Conservation (phyloP, 2,888 invertebrate genomes). For the Conus canariensis region DNA sequence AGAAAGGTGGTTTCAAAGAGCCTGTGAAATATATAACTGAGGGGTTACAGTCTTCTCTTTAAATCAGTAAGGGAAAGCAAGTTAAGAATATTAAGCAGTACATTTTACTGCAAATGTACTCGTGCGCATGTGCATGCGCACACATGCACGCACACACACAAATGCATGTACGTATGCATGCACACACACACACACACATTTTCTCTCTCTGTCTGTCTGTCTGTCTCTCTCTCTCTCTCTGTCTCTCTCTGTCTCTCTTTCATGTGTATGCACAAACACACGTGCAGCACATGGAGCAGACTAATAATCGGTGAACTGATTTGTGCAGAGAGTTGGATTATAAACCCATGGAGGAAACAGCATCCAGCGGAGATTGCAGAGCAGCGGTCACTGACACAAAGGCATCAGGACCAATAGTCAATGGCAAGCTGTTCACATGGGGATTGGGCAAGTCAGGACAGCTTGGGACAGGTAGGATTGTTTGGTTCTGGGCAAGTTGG, state of each 20-base stretch:
- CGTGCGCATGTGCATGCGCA: too few species aligned
- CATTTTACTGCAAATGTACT: too few species aligned
- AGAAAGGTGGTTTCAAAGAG: too few species aligned
- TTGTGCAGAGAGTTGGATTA: too few species aligned
- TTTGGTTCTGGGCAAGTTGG: background rate
- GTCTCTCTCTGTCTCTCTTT: conserved; percentile 26
- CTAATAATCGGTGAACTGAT: too few species aligned
- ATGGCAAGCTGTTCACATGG: conserved; percentile 48
- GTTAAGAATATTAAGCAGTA: too few species aligned
- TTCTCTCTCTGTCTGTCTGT: background rate
- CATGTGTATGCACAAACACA: background rate
- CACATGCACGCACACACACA: background rate
- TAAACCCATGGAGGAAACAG: too few species aligned
- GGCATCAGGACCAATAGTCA: background rate
- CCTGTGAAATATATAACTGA: too few species aligned
- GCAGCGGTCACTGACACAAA: background rate
- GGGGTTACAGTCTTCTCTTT: too few species aligned
- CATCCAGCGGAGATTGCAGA: background rate
- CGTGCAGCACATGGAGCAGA: background rate
- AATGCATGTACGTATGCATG: too few species aligned
- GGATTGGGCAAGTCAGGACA: conserved; percentile 65
- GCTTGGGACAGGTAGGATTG: conserved; percentile 47
- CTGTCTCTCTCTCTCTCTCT: conserved; percentile 51
- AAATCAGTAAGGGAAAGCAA: too few species aligned
- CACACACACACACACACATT: background rate